phyloP scores from a whole-genome alignment of 2,888 invertebrate genomes.

The Chrysina gloriosa region DNA sequence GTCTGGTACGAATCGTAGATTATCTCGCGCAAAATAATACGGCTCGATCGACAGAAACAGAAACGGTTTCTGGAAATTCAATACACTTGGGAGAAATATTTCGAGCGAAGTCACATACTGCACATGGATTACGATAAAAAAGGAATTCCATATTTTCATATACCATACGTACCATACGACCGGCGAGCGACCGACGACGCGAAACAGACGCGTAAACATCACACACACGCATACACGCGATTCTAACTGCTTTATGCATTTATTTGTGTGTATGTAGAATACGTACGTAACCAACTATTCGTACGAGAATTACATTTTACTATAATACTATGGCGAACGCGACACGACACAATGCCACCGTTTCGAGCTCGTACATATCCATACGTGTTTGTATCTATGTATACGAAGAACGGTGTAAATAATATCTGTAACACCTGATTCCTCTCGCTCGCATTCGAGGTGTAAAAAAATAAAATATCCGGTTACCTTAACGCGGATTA shows the following conservation, averaged over 20 bases:
- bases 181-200: neutral
- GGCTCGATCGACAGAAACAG: constrained; percentile 18
- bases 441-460: neutral
- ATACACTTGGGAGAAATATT: constrained; percentile 41
- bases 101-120: constrained; percentile 39
- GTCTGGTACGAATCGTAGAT: too few species aligned
- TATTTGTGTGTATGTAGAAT: neutral
- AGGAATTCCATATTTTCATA: constrained; percentile 40
- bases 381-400: neutral
- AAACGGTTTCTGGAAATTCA: constrained; percentile 29
- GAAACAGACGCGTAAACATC: neutral
- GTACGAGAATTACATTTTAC: too few species aligned
- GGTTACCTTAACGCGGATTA: too few species aligned
- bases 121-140: constrained; percentile 41
- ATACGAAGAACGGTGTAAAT: constrained; percentile 23
- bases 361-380: neutral
- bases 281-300: neutral
- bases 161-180: neutral
- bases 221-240: neutral
- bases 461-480: constrained; percentile 10
- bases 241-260: neutral
- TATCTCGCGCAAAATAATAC: too few species aligned
- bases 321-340: neutral
- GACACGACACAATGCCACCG: neutral
- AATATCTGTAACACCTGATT: constrained; percentile 32